phyloP scores from a whole-genome alignment of 1,140 invertebrate species.

The Protaetia brevitarsis region DNA sequence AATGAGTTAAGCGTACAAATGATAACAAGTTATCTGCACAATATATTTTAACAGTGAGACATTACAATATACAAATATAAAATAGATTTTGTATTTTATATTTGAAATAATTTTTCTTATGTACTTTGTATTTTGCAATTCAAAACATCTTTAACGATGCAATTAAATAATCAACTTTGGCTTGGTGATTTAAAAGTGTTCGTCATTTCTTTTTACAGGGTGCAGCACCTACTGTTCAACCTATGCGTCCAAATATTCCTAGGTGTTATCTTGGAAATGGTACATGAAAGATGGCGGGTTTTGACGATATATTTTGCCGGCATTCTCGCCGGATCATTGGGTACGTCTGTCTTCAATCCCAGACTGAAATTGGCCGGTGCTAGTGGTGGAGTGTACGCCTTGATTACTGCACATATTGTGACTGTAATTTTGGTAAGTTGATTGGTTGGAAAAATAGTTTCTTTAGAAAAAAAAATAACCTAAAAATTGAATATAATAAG shows the following conservation, averaged over 20 bases:
- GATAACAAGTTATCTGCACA: too few relatives aligned
- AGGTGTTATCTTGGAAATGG: conserved; percentile 91
- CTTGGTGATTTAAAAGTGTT: too few relatives aligned
- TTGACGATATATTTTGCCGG: conserved; percentile 76
- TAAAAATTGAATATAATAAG: conserved; percentile 1
- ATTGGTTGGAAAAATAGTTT: too few relatives aligned
- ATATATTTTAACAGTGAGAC: too few relatives aligned
- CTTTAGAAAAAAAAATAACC: not conserved
- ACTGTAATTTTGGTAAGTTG: conserved; percentile 82
- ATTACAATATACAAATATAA: too few relatives aligned
- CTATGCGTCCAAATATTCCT: conserved; percentile 91
- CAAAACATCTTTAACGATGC: not conserved
- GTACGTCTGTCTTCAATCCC: conserved; percentile 86
- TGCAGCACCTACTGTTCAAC: conserved; percentile 53
- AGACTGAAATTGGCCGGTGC: conserved; percentile 86
- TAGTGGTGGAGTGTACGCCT: conserved; percentile 91
- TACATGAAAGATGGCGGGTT: conserved; percentile 91
- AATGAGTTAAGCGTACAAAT: too few relatives aligned
- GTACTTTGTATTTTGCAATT: not conserved
- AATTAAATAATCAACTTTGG: too few relatives aligned
- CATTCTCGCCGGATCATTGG: conserved; percentile 79
- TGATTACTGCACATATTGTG: conserved; percentile 92
- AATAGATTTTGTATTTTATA: too few relatives aligned
- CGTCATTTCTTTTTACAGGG: too few relatives aligned
- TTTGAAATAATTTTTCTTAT: too few relatives aligned